A percentile compares a stretch with the other conserved stretches of the same genome.
These are phyloP conservation scores for Microctonus aethiopoides DNA, from an alignment of 2,888 invertebrate species.

Conservation along the genomic window DNA sequence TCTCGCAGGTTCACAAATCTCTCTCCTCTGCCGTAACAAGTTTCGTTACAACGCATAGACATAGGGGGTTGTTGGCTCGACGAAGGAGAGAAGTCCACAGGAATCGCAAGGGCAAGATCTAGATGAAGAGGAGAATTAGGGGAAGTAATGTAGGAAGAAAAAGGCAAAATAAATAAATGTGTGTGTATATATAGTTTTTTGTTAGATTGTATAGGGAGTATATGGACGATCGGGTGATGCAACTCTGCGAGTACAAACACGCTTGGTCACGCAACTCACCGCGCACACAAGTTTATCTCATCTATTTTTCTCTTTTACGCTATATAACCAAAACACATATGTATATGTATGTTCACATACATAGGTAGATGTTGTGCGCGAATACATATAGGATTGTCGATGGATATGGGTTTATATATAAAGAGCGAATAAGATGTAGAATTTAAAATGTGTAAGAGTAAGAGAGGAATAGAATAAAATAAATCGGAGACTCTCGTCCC, in stretches of 20 bases:
- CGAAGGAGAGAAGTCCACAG: slow-evolving; percentile 16
- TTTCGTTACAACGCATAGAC: slow-evolving; percentile 48
- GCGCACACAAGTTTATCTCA: slow-evolving; percentile 33
- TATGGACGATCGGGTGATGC: not conserved
- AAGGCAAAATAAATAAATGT: slow-evolving; percentile 6
- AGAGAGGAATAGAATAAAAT: not conserved
- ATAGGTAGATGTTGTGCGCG: not conserved
- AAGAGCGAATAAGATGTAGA: not conserved
- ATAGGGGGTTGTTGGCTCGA: slow-evolving; percentile 36
- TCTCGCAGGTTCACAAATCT: slow-evolving; percentile 43
- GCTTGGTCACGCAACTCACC: slow-evolving; percentile 1
- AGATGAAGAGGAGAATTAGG: not conserved
- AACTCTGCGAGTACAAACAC: not conserved
- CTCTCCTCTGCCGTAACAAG: slow-evolving; percentile 46
- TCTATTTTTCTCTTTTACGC: not conserved
- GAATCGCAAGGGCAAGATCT: not conserved
- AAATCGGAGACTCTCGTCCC: not conserved
- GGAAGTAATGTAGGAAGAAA: not conserved
- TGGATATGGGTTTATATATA: not conserved
- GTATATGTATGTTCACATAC: not conserved
- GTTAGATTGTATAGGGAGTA: not conserved
- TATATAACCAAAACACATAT: not conserved
- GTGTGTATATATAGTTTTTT: not conserved
- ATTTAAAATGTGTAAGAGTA: not conserved
- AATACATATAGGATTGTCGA: not conserved